Percentiles rank a stretch among this genome's conserved stretches.
phyloP scores from a whole-genome alignment of 23 tunicate species.

The Aplidium turbinatum region DNA sequence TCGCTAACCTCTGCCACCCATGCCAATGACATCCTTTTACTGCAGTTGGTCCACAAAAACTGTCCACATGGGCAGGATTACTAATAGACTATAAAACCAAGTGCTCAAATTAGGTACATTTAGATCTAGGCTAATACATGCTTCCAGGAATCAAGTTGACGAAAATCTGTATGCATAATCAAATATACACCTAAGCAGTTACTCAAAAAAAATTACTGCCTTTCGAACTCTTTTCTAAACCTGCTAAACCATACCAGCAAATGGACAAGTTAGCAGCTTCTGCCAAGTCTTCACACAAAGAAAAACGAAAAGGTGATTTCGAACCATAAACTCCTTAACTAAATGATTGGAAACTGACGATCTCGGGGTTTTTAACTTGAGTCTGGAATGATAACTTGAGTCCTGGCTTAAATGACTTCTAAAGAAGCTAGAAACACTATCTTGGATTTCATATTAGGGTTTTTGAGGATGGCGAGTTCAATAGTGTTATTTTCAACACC shows the following conservation, averaged over 20 bases:
- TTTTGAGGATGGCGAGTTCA: too few relatives aligned
- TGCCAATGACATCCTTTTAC: too few relatives aligned
- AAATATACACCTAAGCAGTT: not conserved
- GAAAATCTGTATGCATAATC: not conserved
- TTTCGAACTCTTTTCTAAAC: constrained; percentile 1
- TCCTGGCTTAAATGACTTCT: too few relatives aligned
- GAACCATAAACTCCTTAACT: not conserved
- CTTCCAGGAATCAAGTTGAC: not conserved
- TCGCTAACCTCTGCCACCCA: too few relatives aligned
- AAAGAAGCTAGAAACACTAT: too few relatives aligned
- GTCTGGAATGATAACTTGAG: too few relatives aligned
- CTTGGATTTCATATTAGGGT: too few relatives aligned
- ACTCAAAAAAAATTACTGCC: not conserved
- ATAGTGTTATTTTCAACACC: too few relatives aligned
- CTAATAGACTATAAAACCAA: too few relatives aligned
- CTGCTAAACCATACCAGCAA: not conserved
- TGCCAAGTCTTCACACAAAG: not conserved
- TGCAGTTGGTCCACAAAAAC: too few relatives aligned
- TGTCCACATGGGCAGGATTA: too few relatives aligned
- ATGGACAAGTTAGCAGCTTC: not conserved
- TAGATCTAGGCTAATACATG: not conserved
- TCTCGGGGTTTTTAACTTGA: too few relatives aligned
- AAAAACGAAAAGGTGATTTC: not conserved
- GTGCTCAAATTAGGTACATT: not conserved
- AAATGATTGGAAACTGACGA: not conserved